phyloP scores from a whole-genome alignment of 1,140 invertebrate genomes.

The Brachionus angularis region DNA sequence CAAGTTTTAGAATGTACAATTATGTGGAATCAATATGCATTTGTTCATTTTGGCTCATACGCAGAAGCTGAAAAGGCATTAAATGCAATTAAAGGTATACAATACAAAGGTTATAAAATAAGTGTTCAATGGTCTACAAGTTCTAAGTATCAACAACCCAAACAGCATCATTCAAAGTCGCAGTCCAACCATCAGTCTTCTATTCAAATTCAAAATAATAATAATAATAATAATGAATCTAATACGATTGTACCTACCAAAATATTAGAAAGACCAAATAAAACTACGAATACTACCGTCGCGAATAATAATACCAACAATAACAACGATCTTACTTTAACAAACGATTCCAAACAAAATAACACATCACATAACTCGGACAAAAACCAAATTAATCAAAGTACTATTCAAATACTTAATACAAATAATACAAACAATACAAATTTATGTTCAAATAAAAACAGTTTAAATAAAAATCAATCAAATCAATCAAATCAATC shows the following conservation, averaged over 20 bases:
- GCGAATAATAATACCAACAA: no score
- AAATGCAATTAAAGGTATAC: constrained; percentile 20
- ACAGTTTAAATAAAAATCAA: neutral
- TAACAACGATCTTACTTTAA: no score
- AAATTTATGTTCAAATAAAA: no score
- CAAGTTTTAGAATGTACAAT: constrained; percentile 33
- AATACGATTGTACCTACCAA: no score
- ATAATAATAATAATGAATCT: neutral
- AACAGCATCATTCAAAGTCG: neutral
- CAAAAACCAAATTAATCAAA: no score
- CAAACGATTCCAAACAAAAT: no score
- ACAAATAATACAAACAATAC: no score
- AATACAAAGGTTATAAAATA: constrained; percentile 41
- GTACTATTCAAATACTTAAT: no score
- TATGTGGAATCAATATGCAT: constrained; percentile 44
- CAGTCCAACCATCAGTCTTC: neutral
- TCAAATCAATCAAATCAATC: neutral
- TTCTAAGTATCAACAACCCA: constrained; percentile 42
- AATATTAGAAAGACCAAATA: no score
- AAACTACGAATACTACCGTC: no score
- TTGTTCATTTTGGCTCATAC: constrained; percentile 43
- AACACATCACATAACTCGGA: no score
- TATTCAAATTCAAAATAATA: neutral
- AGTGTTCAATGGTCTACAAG: constrained; percentile 40
- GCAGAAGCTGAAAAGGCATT: constrained; percentile 30